A percentile compares a stretch with the other conserved stretches of the same genome.
Evolutionary conservation across 2,797 vertebrate species (phyloP).

Genomic region (Netta rufina): DNA sequence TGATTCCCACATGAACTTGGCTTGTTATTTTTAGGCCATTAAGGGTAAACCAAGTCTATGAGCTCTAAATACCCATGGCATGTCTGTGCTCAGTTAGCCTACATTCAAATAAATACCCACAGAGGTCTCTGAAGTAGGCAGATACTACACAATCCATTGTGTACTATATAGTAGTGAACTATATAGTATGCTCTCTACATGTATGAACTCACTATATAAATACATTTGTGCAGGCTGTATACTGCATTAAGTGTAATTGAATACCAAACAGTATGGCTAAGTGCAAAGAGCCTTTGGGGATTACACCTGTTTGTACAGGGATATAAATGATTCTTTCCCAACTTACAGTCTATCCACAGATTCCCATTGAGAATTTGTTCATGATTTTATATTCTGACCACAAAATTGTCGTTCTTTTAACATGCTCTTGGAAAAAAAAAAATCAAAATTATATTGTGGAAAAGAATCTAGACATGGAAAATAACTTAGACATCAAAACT

Average conservation of each 20-base stretch:
- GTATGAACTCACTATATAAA: neutral
- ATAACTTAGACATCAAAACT: conserved; percentile 17
- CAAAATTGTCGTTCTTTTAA: conserved; percentile 46
- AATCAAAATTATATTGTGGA: conserved; percentile 1
- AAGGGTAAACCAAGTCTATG: neutral
- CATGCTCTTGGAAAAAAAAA: neutral
- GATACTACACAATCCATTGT: neutral
- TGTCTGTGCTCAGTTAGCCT: neutral
- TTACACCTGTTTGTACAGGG: conserved; percentile 48
- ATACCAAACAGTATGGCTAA: neutral
- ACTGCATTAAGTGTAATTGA: neutral
- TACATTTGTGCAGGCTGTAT: neutral
- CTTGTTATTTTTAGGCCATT: neutral
- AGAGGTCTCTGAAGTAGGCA: neutral
- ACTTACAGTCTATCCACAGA: neutral
- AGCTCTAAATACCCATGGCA: neutral
- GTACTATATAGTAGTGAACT: neutral
- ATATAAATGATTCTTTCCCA: conserved; percentile 48
- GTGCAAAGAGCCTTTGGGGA: neutral
- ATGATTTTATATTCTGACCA: conserved; percentile 35
- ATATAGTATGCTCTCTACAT: neutral
- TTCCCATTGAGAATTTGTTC: conserved; percentile 18
- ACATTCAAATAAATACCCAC: neutral
- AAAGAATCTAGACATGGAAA: conserved; percentile 35
- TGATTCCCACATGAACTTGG: neutral